phyloP scores from a whole-genome alignment of 2,113 vertebrate genomes.

The Pelecanus crispus region DNA sequence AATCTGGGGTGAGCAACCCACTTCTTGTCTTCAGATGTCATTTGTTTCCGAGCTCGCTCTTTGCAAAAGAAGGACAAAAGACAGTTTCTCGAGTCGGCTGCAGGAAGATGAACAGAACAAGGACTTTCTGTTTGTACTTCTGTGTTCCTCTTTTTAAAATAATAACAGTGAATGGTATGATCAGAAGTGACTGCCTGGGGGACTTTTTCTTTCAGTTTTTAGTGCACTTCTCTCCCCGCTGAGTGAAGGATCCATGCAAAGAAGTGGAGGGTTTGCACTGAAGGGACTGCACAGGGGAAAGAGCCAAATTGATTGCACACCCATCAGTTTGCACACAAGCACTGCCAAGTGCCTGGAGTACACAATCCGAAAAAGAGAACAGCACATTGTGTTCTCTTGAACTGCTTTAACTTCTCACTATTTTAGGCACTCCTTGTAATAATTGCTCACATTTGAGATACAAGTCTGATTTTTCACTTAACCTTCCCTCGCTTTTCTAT shows the following conservation, averaged over 20 bases:
- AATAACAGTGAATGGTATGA: neutral
- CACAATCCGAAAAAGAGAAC: neutral
- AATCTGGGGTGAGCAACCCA: neutral
- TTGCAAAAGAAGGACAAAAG: neutral
- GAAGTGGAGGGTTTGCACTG: neutral
- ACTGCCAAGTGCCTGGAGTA: slow-evolving; percentile 37
- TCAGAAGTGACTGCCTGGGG: slow-evolving; percentile 5
- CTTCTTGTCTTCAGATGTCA: neutral
- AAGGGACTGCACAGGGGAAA: neutral
- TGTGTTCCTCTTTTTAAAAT: neutral
- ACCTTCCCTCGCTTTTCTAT: neutral
- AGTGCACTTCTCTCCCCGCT: neutral
- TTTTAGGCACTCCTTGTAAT: neutral
- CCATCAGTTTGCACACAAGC: neutral
- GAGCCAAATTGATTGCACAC: slow-evolving; percentile 20
- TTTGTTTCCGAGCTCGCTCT: neutral
- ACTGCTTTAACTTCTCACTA: neutral
- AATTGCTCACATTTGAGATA: neutral
- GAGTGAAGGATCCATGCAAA: neutral
- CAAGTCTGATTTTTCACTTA: neutral
- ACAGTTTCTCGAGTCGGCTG: neutral
- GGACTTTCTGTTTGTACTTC: slow-evolving; percentile 11
- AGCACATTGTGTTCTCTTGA: slow-evolving; percentile 18
- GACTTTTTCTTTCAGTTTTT: neutral
- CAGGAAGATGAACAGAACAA: neutral